Percentiles rank a stretch among this genome's conserved stretches.
Evolutionary conservation across 2,113 vertebrate species (phyloP).

Genomic region (Hippopotamus amphibius): DNA sequence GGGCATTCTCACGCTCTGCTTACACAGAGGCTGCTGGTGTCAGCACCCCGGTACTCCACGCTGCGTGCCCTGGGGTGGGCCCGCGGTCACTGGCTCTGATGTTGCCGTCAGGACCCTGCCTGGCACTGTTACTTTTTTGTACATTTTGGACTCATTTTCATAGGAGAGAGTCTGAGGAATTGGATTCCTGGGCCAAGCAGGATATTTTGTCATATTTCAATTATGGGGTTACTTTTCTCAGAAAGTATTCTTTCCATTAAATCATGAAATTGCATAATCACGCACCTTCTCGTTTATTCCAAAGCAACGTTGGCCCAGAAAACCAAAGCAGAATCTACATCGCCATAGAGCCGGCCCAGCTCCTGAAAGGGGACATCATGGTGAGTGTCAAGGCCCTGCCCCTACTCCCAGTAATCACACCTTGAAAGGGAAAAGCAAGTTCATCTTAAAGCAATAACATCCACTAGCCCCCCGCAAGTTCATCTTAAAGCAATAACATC

Average conservation of each 20-base stretch:
- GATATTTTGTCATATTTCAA: accelerated
- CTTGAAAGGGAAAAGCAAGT: neutral
- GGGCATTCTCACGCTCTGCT: accelerated
- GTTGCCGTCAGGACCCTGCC: neutral
- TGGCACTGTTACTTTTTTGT: neutral
- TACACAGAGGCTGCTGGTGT: accelerated
- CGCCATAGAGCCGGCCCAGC: conserved; percentile 94
- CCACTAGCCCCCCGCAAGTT: no score
- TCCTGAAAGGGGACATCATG: conserved; percentile 98
- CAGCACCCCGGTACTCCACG: accelerated
- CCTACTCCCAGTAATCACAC: no score
- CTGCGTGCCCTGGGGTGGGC: neutral
- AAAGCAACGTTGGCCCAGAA: conserved; percentile 90
- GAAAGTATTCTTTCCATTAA: neutral
- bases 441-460: neutral
- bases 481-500: neutral
- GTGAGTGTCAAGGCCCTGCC: conserved; percentile 83
- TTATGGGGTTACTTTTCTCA: neutral
- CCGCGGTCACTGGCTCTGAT: accelerated
- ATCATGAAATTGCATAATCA: accelerated
- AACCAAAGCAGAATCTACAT: conserved; percentile 92
- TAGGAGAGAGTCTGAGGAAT: neutral
- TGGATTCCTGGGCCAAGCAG: accelerated
- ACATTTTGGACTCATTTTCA: neutral
- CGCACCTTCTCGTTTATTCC: conserved; percentile 40